phyloP scores from a whole-genome alignment of 1,140 invertebrate species.

The Anastatus disparis region DNA sequence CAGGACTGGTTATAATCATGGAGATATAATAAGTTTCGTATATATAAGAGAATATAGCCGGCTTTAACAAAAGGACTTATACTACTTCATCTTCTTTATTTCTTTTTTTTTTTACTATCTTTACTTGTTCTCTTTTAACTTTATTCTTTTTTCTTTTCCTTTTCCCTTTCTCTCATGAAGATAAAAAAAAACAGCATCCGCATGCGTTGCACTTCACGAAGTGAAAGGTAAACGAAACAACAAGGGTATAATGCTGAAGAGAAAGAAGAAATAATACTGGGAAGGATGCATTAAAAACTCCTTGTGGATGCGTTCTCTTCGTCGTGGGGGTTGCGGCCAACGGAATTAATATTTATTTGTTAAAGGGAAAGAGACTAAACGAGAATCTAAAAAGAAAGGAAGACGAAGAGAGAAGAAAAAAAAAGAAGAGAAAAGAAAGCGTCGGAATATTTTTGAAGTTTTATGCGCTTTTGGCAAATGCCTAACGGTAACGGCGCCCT shows the following conservation, averaged over 20 bases:
- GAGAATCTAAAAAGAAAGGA: not conserved
- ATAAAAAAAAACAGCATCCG: no score
- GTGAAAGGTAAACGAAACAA: no score
- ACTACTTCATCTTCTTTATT: slow-evolving; percentile 1
- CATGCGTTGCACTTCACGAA: no score
- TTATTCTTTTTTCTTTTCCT: not conserved
- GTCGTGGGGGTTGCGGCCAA: not conserved
- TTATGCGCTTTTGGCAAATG: not conserved
- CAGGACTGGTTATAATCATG: no score
- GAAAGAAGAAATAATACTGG: slow-evolving; percentile 17
- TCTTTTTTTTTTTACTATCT: no score
- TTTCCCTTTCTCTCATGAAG: no score
- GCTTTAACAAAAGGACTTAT: slow-evolving; percentile 23
- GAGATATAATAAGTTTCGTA: slow-evolving; percentile 26
- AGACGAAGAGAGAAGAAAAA: no score
- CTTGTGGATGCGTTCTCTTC: no score
- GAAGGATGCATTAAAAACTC: not conserved
- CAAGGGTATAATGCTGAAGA: not conserved
- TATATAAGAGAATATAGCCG: no score
- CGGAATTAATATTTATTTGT: not conserved
- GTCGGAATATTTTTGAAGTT: slow-evolving; percentile 24
- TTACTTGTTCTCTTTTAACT: not conserved
- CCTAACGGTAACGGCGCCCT: not conserved
- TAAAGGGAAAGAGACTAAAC: not conserved
- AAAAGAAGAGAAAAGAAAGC: no score